Base-by-base conservation (phyloP, 2,888 invertebrate genomes). In the Ptycholaimellus sp. region DNA sequence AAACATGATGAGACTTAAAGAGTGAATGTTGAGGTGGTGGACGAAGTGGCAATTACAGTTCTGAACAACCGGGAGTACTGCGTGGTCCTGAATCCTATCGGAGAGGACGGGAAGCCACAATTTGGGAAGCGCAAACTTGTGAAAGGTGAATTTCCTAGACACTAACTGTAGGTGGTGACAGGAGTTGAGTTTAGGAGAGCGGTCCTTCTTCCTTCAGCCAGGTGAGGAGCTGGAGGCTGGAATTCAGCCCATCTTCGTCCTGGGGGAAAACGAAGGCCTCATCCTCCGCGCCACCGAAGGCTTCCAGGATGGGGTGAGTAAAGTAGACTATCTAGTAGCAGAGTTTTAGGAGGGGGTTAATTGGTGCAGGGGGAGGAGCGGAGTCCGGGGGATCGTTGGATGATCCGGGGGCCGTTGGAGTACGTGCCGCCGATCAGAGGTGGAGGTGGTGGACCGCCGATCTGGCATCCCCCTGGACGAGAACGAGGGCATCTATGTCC, bases 401-500 rank as follows among this genome's bases (percentile, higher is more conserved):
- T 65, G 60, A 61, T 65, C 43, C 50, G 61, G 17, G 65, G 65
- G n/a, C 64, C 65, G 2, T 46, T 44, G 18, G 65, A 66, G 44
- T 65, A 64, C 48, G 62, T 66, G 9, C 65, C 65, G 13, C 59
- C 63, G 7, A 61, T 62, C 14, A n/a, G 60, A 65, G 49, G 62
- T 65, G 5, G 63, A 64, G 43, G 62, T 66, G 11, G 52, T 62
- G 14, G 51, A 56, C 40, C 54, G 58, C 44, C 47, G 63, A 34
- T 49, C 52, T 23, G 61, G 64, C 17, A 63, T 66, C 23, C 63
- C 65, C 30, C 49, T 66, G 30, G 64, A 66, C 48, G 62, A 63
- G 41, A 65, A 63, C 46, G 65, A 66, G 50, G 65, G 63, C 33
- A 64, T 65, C 43, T 65, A 65, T 47, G 61, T 66, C 28, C 43